A percentile compares a stretch with the other conserved stretches of the same genome.
These are phyloP conservation scores for Dendrolimus pini DNA, from an alignment of 2,888 invertebrate genomes.

Conservation along the genomic window DNA sequence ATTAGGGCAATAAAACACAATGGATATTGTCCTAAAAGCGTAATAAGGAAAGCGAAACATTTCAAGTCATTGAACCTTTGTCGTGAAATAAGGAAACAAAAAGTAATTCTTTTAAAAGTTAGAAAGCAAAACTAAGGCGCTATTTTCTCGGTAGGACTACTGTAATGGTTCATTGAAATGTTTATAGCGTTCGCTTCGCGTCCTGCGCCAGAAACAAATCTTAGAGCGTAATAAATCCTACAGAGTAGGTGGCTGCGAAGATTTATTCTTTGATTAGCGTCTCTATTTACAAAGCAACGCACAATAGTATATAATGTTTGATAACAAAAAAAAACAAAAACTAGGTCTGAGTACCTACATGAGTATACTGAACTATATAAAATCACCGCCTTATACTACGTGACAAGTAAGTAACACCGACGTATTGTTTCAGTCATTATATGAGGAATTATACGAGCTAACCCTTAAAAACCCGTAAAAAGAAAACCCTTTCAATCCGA, in stretches of 20 bases:
- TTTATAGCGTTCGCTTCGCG: conserved; percentile 52
- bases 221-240: conserved; percentile 55
- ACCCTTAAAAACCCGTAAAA: no score
- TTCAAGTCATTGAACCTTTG: conserved; percentile 16
- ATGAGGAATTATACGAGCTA: no score
- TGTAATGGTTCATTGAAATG: conserved; percentile 61
- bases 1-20: no score
- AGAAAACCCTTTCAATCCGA: no score
- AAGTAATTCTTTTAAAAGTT: conserved; percentile 53
- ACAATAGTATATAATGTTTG: background rate
- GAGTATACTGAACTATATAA: no score
- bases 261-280: conserved; percentile 61
- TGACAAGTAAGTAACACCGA: no score
- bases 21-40: no score
- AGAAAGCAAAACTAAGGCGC: conserved; percentile 46
- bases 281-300: conserved; percentile 28
- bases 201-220: conserved; percentile 51
- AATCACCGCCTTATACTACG: no score
- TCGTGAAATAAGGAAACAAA: conserved; percentile 25
- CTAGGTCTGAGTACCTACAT: background rate
- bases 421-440: no score
- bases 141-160: conserved; percentile 44
- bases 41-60: conserved; percentile 4
- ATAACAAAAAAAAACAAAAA: conserved; percentile 4
- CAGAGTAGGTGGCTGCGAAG: conserved; percentile 33